Evolutionary conservation across 2,797 vertebrate species (phyloP).

Genomic region (Ctenosaura bakeri): DNA sequence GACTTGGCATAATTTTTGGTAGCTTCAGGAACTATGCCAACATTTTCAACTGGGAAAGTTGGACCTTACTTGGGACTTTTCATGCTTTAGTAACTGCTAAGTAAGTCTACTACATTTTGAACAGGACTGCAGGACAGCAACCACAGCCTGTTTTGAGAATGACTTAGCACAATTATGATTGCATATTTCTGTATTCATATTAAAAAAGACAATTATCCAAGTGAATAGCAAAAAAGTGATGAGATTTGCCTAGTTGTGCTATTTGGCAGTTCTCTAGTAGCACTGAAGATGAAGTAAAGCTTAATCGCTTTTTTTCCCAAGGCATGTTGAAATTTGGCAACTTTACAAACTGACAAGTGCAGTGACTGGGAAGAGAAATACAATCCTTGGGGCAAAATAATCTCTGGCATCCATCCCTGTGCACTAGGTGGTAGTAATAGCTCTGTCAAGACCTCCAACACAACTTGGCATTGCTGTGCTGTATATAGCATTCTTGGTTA

Average conservation of each 20-base stretch:
- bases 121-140: no score
- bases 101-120: background rate
- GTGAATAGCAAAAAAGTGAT: background rate
- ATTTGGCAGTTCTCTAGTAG: conserved; percentile 16
- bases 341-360: conserved; percentile 9
- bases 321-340: conserved; percentile 10
- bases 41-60: background rate
- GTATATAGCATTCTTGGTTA: background rate
- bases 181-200: background rate
- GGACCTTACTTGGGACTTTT: background rate
- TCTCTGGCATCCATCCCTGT: background rate
- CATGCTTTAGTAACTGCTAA: background rate
- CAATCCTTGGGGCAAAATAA: background rate
- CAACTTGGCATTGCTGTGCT: background rate
- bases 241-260: conserved; percentile 6
- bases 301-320: background rate
- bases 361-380: conserved; percentile 30
- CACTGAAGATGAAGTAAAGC: conserved; percentile 34
- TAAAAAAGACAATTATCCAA: background rate
- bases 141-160: background rate
- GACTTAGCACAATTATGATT: background rate
- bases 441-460: conserved; percentile 2
- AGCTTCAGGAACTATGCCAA: background rate
- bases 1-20: background rate
- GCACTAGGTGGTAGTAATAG: conserved; percentile 2